Base-by-base conservation (phyloP, 2,797 vertebrate species). In the Varecia variegata region DNA sequence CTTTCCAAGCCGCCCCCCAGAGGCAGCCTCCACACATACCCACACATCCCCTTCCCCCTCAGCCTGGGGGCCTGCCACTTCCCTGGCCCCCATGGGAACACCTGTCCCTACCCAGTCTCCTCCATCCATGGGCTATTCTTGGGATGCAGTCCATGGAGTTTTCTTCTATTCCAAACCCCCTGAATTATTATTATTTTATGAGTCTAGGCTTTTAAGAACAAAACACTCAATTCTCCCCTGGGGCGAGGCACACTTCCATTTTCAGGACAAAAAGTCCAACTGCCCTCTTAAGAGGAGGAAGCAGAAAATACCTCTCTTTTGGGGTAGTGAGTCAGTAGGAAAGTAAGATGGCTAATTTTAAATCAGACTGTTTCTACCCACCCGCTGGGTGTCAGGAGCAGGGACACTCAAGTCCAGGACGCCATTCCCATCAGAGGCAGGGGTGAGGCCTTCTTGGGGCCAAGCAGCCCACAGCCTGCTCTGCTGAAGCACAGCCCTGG, bases 171-270 rank as follows among this genome's bases (percentile, higher is more conserved):
- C 56, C 35, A 88, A 54, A 11, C 74, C 56, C 90, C 92, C 90
- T 40, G 43, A 20, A 60, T 81, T 62, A 76, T 79, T 81, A 85
- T 80, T 95, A 60, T 95, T 93, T 93, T 71, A 90, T 84, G 85
- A 95, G 71, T 43, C 76, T 7, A 56, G 52, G 45, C 84, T 95
- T 96, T 96, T 79, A 74, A 94, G 83, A 95, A 60, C 2, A 47
- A 89, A 92, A 56, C 47, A 43, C 45, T 92, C 52, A 67, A 25
- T 21, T 88, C 56, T 76, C 60, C 62, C 32, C 76, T 71, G 94
- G 71, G 52, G 67, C 40, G 27, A 90, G 84, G 35, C 79, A 71
- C 13, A 11, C 21, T 62, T 86, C 30, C 25, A 11, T 79, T 91
- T 97, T 92, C 27, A 74, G 92, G 79, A 85, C 62, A 56, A 27